A percentile compares a stretch with the other conserved stretches of the same genome.
Conservation (phyloP, 2,113 vertebrate genomes). For the Eudyptes chrysolophus region DNA sequence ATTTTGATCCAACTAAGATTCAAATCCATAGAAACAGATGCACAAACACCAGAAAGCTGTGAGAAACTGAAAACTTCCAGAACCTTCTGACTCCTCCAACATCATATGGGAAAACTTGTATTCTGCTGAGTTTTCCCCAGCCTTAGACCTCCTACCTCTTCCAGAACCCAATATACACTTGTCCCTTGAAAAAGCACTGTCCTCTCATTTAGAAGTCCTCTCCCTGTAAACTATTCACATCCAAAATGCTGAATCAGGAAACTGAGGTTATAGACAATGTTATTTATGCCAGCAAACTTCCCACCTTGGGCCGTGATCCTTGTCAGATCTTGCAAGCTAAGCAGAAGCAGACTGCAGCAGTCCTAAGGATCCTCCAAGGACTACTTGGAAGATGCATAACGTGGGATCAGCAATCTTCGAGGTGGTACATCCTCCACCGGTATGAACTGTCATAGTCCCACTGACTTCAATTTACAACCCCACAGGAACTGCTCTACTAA, state of each 20-base stretch:
- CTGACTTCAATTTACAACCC: slow-evolving; percentile 8
- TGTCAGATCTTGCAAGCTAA: slow-evolving; percentile 46
- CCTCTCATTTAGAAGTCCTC: not conserved
- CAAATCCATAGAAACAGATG: not conserved
- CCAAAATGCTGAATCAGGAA: slow-evolving; percentile 32
- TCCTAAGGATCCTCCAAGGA: slow-evolving; percentile 39
- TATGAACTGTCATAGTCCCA: not conserved
- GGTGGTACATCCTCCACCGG: not conserved
- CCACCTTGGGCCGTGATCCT: slow-evolving; percentile 55
- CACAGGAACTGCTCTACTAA: not conserved
- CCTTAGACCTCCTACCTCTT: not conserved
- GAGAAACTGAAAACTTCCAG: not conserved
- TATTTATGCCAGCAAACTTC: slow-evolving; percentile 44
- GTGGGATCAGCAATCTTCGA: not conserved
- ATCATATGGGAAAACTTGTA: not conserved
- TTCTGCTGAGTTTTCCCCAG: not conserved
- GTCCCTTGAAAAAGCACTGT: not conserved
- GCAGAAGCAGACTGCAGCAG: slow-evolving; percentile 43
- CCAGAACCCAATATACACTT: not conserved
- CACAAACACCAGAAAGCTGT: not conserved
- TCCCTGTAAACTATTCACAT: not conserved
- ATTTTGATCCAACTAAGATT: not conserved
- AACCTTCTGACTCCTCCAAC: not conserved
- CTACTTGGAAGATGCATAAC: not conserved
- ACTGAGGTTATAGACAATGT: not conserved